Base-by-base conservation (phyloP, 92 coral and sea anemone genomes). In the Zoanthus sansibaricus region DNA sequence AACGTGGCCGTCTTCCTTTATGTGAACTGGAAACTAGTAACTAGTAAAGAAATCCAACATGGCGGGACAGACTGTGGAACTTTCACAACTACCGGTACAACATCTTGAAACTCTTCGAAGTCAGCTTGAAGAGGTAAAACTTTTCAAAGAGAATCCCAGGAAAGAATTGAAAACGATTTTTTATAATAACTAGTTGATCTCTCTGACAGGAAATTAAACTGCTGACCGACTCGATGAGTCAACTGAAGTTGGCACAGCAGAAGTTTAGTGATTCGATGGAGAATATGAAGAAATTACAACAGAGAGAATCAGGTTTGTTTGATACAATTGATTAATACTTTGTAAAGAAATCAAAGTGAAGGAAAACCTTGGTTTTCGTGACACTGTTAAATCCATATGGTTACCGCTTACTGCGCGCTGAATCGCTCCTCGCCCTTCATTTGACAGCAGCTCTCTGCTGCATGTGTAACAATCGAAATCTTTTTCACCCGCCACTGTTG, bases 181-280 rank as follows among this genome's bases (percentile, higher is more conserved):
- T 52, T 2, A 49, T 82, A 11, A 33, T 52, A 21, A 46, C 77
- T 1, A 37, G 42, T 37, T 37, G 48, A 13, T 45, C 72, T 70
- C 52, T 79, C 12, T 86, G 2, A 45, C 45, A 97, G 99, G 99
- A 97, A 84, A 94, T 97, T 6, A 97, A 96, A 91, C 71, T 97
- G 51, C 90, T 97, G 67, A 90, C 97, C 48, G 96, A 95, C 32
- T 97, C 99, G 59, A 93, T 95, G 97, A 90, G 90, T 33, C 94
- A 95, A 82, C 87, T 97, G 30, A 97, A 97, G 80, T 32, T 95
- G 72, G 98, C 99, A 68, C 99, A 97, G 64, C 99, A 97, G 64
- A 97, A 93, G 88, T 97, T 91, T 75, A 89, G 86, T 54, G 98
- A 97, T 71, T 97, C 99, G 4, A 93, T 92, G 86, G 99, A 97